Conservation (phyloP, 1,140 invertebrate genomes). For the Caenorhabditis brenneri region DNA sequence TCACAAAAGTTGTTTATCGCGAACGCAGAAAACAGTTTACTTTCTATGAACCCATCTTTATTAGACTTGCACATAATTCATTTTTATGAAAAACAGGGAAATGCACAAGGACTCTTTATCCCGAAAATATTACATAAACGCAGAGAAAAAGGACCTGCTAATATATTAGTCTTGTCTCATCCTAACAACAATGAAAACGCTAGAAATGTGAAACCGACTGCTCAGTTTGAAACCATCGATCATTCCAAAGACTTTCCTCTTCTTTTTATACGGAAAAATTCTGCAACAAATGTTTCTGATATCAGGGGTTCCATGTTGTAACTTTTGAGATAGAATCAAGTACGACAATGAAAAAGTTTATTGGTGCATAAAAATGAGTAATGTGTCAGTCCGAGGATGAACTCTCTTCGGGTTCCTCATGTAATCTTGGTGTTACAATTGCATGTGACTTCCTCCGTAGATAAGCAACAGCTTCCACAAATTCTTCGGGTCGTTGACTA, state of each 20-base stretch:
- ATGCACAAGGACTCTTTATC: background rate
- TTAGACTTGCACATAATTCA: constrained; percentile 9
- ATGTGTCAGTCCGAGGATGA: constrained; percentile 24
- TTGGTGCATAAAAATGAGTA: constrained; percentile 34
- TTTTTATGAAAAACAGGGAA: background rate
- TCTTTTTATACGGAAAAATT: background rate
- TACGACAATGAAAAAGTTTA: constrained; percentile 28
- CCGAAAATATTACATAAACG: background rate
- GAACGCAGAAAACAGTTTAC: background rate
- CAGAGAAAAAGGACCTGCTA: background rate
- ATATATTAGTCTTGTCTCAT: background rate
- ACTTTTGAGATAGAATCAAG: background rate
- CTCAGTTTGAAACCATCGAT: background rate
- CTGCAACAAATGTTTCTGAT: background rate
- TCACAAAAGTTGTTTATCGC: background rate
- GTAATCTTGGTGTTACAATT: constrained; percentile 40
- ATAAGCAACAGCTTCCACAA: constrained; percentile 62
- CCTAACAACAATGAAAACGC: background rate
- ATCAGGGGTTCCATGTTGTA: background rate
- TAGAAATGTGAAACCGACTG: constrained; percentile 6
- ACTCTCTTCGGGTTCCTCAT: constrained; percentile 31
- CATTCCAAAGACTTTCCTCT: background rate
- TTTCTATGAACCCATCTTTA: background rate
- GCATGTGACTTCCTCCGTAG: constrained; percentile 62
- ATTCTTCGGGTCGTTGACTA: constrained; percentile 47